These are phyloP conservation scores for Clarias laeviceps DNA, from an alignment of 2,797 vertebrate genomes.

Conservation along the genomic window DNA sequence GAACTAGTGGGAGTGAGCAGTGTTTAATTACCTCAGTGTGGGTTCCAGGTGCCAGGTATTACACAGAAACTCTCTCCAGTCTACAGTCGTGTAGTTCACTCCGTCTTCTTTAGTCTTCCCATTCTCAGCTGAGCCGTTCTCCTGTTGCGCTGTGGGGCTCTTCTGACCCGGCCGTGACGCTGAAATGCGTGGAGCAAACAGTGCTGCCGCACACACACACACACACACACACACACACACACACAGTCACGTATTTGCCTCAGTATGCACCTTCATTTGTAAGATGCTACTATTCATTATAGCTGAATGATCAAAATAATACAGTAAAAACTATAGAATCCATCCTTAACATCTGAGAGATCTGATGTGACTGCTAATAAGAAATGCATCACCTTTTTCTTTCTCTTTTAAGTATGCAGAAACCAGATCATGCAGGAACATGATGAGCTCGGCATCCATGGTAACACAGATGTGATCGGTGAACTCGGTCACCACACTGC, in stretches of 20 bases:
- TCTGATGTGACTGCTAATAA: not conserved
- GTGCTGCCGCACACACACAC: constrained; percentile 73
- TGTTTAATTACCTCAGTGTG: constrained; percentile 74
- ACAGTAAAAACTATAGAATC: not conserved
- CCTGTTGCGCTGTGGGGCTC: constrained; percentile 85
- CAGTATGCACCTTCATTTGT: not conserved
- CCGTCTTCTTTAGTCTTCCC: constrained; percentile 81
- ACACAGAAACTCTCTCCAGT: constrained; percentile 98
- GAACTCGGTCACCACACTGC: constrained; percentile 98
- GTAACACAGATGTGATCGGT: constrained; percentile 99
- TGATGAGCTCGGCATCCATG: constrained; percentile 98
- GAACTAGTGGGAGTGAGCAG: not conserved
- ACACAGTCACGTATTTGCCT: not conserved
- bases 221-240: not conserved
- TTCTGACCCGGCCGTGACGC: constrained; percentile 89
- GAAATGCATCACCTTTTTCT: constrained; percentile 85
- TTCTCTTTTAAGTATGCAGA: constrained; percentile 99
- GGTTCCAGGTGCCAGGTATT: constrained; percentile 99
- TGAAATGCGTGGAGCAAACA: constrained; percentile 90
- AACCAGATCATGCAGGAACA: constrained; percentile 98
- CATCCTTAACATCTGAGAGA: not conserved
- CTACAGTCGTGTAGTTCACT: constrained; percentile 91
- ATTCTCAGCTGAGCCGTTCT: constrained; percentile 76
- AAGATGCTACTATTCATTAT: not conserved
- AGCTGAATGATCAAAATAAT: not conserved